Conservation (phyloP, 2,113 vertebrate genomes). For the Rafetus swinhoei region DNA sequence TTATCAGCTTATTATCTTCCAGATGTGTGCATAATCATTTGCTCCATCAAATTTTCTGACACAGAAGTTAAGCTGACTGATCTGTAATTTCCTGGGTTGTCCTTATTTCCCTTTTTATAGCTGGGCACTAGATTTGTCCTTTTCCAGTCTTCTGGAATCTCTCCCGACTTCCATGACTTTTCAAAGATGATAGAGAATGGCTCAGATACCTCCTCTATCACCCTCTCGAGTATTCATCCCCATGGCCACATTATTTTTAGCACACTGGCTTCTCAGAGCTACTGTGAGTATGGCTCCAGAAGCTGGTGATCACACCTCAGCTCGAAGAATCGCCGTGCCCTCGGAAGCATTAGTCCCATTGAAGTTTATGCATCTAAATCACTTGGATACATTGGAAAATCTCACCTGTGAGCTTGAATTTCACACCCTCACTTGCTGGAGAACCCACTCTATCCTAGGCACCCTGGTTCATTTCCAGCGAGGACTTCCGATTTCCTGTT, state of each 20-base stretch:
- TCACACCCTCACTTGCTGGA: not conserved
- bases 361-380: not conserved
- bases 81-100: no score
- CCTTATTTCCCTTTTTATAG: no score
- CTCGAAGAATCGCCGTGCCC: not conserved
- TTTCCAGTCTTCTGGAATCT: no score
- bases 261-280: not conserved
- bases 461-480: not conserved
- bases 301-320: not conserved
- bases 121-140: no score
- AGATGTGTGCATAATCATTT: no score
- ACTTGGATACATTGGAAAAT: not conserved
- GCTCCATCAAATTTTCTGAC: no score
- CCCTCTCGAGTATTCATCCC: not conserved
- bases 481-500: not conserved
- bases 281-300: not conserved
- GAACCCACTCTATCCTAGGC: not conserved
- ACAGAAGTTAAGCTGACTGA: no score
- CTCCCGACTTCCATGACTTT: no score
- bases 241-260: not conserved
- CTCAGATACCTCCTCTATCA: no score
- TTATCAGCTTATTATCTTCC: no score
- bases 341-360: not conserved
- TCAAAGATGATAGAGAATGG: no score
- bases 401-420: not conserved